Percentiles rank a stretch among this genome's conserved stretches.
These are phyloP conservation scores for Notarius quadriscutis DNA, from an alignment of 2,113 vertebrate species.

Conservation along the genomic window DNA sequence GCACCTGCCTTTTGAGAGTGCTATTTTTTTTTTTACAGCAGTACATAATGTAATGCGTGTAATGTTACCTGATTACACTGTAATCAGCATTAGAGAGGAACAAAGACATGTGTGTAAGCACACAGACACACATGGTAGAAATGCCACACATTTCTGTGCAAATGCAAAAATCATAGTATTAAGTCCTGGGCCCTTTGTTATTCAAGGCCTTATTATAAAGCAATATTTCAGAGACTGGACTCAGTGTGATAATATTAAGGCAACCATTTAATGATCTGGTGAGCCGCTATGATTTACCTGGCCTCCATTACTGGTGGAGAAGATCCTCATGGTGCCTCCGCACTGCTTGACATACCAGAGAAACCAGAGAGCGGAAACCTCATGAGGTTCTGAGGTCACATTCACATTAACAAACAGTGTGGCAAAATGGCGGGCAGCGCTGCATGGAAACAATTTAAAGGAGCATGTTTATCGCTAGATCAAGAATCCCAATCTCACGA, in stretches of 20 bases:
- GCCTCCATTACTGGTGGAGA: constrained; percentile 89
- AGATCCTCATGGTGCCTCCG: constrained; percentile 89
- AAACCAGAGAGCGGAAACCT: constrained; percentile 96
- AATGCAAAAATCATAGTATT: neutral
- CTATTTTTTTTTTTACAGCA: neutral
- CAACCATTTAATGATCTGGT: neutral
- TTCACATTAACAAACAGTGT: constrained; percentile 91
- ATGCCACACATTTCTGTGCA: neutral
- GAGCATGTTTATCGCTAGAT: neutral
- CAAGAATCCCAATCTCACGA: neutral
- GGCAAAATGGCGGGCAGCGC: constrained; percentile 79
- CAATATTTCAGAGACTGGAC: neutral
- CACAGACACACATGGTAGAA: constrained; percentile 10
- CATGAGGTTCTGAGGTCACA: constrained; percentile 92
- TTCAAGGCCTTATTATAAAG: neutral
- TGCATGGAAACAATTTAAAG: constrained; percentile 54
- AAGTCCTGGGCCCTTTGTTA: neutral
- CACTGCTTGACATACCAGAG: constrained; percentile 97
- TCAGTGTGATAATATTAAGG: neutral
- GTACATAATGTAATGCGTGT: neutral
- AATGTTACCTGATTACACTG: neutral
- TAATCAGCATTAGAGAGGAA: neutral
- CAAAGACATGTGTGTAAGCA: constrained; percentile 1
- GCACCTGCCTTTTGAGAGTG: constrained; percentile 28
- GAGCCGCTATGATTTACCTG: constrained; percentile 77